A percentile compares a stretch with the other conserved stretches of the same genome.
phyloP scores from a whole-genome alignment of 2,888 invertebrate genomes.

The Crossocerus cetratus region DNA sequence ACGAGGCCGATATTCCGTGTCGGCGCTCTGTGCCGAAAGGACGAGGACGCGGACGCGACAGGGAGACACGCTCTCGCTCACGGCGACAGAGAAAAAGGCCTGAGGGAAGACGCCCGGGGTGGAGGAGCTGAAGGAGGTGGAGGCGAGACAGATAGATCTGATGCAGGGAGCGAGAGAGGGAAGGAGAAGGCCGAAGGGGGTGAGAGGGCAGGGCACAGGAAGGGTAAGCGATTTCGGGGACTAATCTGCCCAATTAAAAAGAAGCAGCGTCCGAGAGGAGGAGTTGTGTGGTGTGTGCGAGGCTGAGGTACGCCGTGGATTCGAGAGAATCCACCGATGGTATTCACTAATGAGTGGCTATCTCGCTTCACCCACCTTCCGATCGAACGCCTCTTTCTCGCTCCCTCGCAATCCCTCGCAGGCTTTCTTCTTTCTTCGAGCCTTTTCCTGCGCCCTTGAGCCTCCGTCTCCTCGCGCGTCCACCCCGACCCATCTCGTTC shows the following conservation, averaged over 20 bases:
- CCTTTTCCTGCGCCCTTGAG: constrained; percentile 4
- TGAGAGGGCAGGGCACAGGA: constrained; percentile 4
- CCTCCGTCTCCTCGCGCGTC: background rate
- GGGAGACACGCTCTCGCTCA: background rate
- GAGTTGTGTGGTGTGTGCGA: background rate
- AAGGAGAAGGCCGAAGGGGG: no score
- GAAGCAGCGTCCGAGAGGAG: constrained; percentile 48
- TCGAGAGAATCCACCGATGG: constrained; percentile 70
- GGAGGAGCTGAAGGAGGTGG: background rate
- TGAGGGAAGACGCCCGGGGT: constrained; percentile 13
- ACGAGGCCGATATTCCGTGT: constrained; percentile 75
- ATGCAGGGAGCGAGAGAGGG: no score
- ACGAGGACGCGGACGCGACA: constrained; percentile 31
- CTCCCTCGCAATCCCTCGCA: no score
- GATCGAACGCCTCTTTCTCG: background rate
- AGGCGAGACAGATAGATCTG: constrained; percentile 8
- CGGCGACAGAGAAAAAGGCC: constrained; percentile 35
- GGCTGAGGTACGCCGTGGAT: constrained; percentile 42
- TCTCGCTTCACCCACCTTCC: constrained; percentile 30
- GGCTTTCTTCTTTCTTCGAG: background rate
- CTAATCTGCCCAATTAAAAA: constrained; percentile 76
- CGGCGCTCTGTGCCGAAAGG: constrained; percentile 59
- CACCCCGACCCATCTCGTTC: no score
- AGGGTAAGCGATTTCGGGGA: constrained; percentile 69
- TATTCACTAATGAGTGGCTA: constrained; percentile 75